Evolutionary conservation across 2,797 vertebrate genomes (phyloP), one percentile per base, ranked within the genome.

Genomic region (Gymnothorax javanicus): DNA sequence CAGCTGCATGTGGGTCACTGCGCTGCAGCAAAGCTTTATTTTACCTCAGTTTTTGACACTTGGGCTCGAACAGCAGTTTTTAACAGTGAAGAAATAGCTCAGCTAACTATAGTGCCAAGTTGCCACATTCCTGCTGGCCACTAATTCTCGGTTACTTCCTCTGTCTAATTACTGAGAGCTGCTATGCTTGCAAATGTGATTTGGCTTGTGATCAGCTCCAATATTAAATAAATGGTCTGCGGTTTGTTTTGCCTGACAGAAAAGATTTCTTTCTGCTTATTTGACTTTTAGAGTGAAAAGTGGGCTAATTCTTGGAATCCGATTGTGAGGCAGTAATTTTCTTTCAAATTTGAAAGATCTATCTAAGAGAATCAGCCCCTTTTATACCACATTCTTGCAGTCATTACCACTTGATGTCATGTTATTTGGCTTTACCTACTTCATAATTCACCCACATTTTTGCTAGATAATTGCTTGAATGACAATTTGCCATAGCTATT

Each of bases 51-150:
- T n/a, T 81, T 81, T 56, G 50, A 81, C 77, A 81, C 77, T 17
- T 23, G 17, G 52, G 7, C 77, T 77, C 73, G 52, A 77, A 77
- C 73, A 52, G 15, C 33, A 52, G 15, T 77, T 77, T 15, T 77
- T 12, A 15, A 20, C 73, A 50, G 33, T 4, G 15, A 15, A 50
- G 33, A 33, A 77, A 17, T 50, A 20, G 43, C 73, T 6, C 33
- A 15, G 73, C 73, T 50, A 43, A 77, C 73, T 71, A 8, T 77
- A 77, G 33, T 52, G 73, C 43, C 73, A 52, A 52, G 15, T 15
- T 50, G 73, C 33, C 43, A 77, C 73, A 77, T 77, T 77, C 73
- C 73, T 77, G 73, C 73, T 77, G 13, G 33, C 73, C 73, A 20
- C 73, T 20, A 43, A 52, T 77, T 15, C 73, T 43, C 33, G 4